A percentile compares a stretch with the other conserved stretches of the same genome.
These are phyloP conservation scores for Xanthostigma xanthostigma DNA, from an alignment of 2,888 invertebrate species.

Conservation along the genomic window DNA sequence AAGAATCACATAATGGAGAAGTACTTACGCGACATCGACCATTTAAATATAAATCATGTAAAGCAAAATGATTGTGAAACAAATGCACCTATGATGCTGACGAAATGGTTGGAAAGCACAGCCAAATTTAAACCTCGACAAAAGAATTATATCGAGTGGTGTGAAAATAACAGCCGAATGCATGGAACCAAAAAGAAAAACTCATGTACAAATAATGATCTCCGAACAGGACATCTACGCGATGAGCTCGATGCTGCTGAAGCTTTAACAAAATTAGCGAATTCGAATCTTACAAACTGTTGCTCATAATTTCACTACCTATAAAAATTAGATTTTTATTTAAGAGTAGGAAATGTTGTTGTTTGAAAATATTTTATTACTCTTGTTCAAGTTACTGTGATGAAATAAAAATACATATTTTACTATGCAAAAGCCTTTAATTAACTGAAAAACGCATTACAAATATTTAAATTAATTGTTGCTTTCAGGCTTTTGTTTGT, in stretches of 20 bases:
- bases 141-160: constrained; percentile 54
- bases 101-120: constrained; percentile 63
- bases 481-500: too few relatives aligned
- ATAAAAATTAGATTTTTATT: too few relatives aligned
- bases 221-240: constrained; percentile 35
- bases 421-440: too few relatives aligned
- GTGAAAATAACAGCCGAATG: constrained; percentile 20
- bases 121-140: constrained; percentile 58
- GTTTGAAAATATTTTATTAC: too few relatives aligned
- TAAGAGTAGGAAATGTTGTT: too few relatives aligned
- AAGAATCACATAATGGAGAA: constrained; percentile 45
- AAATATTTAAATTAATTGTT: too few relatives aligned
- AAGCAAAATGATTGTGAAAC: constrained; percentile 17
- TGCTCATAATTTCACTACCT: too few relatives aligned
- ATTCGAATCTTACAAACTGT: constrained; percentile 15
- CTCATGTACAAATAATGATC: constrained; percentile 6
- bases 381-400: too few relatives aligned
- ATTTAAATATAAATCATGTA: constrained; percentile 11
- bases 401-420: too few relatives aligned
- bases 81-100: constrained; percentile 41
- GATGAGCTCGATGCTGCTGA: constrained; percentile 66
- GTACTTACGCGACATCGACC: constrained; percentile 30
- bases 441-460: too few relatives aligned
- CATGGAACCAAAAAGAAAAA: constrained; percentile 19
- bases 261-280: constrained; percentile 51